phyloP scores from a whole-genome alignment of 2,797 vertebrate species.

The Clarias pachynema region DNA sequence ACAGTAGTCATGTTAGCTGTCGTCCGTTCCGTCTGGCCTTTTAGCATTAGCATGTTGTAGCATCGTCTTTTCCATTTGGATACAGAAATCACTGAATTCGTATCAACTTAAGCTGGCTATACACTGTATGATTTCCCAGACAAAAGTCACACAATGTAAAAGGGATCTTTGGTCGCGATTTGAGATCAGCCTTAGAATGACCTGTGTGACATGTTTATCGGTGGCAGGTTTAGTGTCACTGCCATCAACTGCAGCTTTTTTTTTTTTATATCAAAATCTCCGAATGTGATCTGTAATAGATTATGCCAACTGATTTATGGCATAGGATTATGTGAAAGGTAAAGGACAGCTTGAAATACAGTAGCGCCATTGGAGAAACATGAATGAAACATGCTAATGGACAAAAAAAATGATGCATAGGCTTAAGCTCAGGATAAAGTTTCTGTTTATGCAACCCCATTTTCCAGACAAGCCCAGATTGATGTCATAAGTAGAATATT shows the following conservation, averaged over 20 bases:
- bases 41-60: too few relatives aligned
- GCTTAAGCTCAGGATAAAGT: not conserved
- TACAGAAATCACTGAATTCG: not conserved
- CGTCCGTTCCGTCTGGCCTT: not conserved
- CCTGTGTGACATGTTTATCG: not conserved
- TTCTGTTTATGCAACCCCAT: not conserved
- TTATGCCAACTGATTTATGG: not conserved
- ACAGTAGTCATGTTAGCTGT: not conserved
- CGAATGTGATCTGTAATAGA: too few relatives aligned
- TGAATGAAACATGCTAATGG: not conserved
- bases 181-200: constrained; percentile 7
- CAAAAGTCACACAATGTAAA: not conserved
- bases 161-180: not conserved
- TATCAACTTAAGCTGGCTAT: not conserved
- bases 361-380: not conserved
- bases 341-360: not conserved
- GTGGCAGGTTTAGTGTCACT: not conserved
- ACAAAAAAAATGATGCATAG: not conserved
- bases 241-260: not conserved
- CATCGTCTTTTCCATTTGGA: not conserved
- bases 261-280: not conserved
- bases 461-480: not conserved
- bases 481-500: not conserved
- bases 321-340: not conserved
- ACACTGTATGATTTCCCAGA: not conserved